Percentiles rank a stretch among this genome's conserved stretches.
phyloP scores from a whole-genome alignment of 92 coral and sea anemone genomes.

The Zoanthus gigantus region DNA sequence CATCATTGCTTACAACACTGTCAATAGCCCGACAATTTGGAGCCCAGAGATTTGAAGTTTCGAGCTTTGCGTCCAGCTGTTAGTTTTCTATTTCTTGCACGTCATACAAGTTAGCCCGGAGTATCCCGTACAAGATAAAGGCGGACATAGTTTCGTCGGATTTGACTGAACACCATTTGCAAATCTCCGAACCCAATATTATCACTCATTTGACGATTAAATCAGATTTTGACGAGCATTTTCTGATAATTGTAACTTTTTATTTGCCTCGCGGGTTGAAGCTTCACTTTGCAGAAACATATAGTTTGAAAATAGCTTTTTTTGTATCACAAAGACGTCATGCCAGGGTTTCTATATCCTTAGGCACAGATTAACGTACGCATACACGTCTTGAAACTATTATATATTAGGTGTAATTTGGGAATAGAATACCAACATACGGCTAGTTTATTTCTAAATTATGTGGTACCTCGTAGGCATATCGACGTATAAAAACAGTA shows the following conservation, averaged over 20 bases:
- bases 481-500: not conserved
- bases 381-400: not conserved
- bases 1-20: not conserved
- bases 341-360: slow-evolving; percentile 7
- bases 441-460: not conserved
- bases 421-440: not conserved
- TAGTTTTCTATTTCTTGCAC: not conserved
- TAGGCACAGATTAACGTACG: not conserved
- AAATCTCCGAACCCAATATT: not conserved
- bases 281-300: not conserved
- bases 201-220: not conserved
- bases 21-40: slow-evolving; percentile 13
- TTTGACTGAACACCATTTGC: not conserved
- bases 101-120: too few relatives aligned
- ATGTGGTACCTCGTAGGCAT: not conserved
- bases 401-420: not conserved
- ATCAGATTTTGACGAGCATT: not conserved
- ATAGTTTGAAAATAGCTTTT: not conserved
- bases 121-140: not conserved
- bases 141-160: not conserved
- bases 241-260: not conserved
- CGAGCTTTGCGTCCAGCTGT: slow-evolving; percentile 3
- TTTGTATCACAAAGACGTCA: not conserved
- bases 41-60: slow-evolving; percentile 2
- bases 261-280: not conserved